Base-by-base conservation (phyloP, 1,140 invertebrate species). In the Apolygus lucorum region DNA sequence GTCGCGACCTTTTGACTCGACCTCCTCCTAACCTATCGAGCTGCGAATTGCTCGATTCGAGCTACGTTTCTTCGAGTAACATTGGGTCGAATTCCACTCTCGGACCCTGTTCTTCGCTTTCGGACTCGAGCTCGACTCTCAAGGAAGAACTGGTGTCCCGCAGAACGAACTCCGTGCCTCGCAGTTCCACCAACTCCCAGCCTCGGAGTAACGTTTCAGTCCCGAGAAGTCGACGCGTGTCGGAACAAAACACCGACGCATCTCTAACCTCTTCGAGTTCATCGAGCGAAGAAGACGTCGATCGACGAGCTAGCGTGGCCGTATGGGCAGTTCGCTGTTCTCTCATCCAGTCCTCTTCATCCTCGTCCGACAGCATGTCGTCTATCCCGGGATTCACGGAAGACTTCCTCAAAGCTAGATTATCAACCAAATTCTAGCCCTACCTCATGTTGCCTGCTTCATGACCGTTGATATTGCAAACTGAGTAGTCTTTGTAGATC, bases 1-100 rank as follows among this genome's bases (percentile, higher is more conserved):
- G 87, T 0, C 81, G 87, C 1, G 87, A 88, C 77, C 76, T 88
- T 1, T 77, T 89, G 0, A 84, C 85, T 49, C 69, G 73, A 28
- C 62, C 54, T 24, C 72, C 74, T 17, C 72, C 72, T 2, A 68
- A 52, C 14, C 54, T 73, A 26, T 75, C 73, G n/a, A 67, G 67
- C 24, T 67, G 63, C 13, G 73, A 74, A 62, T 42, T 74, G 13
- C 59, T 74, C 2, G 65, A 21, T 59, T 42, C 69, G 29, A 27
- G 22, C n/a, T 27, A 52, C 49, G 27, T 34, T 59, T 66, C 21
- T 34, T 49, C 34, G 34, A 49, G 34, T 17, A 66, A 24, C 28
- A 25, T 34, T 49, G 28, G 0, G 34, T 72, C 71, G 0, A 68
- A 68, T 4, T 72, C 71, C 0, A 72, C 71, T 26, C 54, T 72